Evolutionary conservation across 92 coral and sea anemone species (phyloP).

Genomic region (Montipora capitata): DNA sequence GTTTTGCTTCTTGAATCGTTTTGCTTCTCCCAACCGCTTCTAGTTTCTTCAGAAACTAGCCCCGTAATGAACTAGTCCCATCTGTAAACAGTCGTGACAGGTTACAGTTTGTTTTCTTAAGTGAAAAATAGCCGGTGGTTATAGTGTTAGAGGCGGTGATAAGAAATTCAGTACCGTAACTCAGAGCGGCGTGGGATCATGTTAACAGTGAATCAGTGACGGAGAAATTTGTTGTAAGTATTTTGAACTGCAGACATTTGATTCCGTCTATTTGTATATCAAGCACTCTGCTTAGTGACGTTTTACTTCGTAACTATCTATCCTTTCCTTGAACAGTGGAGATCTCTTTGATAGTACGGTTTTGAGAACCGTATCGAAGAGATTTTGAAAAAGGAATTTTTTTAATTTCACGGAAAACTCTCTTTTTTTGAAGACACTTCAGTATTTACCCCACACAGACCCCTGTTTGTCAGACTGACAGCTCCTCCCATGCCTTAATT

Average conservation of each 20-base stretch:
- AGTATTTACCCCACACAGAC: no score
- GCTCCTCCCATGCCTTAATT: no score
- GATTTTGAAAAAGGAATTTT: no score
- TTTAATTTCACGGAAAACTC: no score
- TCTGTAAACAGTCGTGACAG: constrained; percentile 13
- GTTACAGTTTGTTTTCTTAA: constrained; percentile 1
- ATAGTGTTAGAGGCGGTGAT: background rate
- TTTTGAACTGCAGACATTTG: background rate
- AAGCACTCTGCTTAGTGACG: background rate
- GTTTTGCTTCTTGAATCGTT: background rate
- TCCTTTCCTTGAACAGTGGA: no score
- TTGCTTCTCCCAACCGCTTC: background rate
- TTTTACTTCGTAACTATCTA: no score
- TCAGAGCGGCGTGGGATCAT: background rate
- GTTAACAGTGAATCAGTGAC: background rate
- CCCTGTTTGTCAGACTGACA: no score
- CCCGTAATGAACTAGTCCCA: background rate
- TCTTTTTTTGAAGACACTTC: no score
- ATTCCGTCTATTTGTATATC: background rate
- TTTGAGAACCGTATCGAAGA: no score
- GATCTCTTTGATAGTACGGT: no score
- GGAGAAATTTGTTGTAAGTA: background rate
- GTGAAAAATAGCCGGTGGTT: constrained; percentile 32
- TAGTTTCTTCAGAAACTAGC: no score
- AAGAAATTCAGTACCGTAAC: constrained; percentile 15